These are phyloP conservation scores for Corynorhinus townsendii DNA, from an alignment of 2,113 vertebrate species.

Conservation along the genomic window DNA sequence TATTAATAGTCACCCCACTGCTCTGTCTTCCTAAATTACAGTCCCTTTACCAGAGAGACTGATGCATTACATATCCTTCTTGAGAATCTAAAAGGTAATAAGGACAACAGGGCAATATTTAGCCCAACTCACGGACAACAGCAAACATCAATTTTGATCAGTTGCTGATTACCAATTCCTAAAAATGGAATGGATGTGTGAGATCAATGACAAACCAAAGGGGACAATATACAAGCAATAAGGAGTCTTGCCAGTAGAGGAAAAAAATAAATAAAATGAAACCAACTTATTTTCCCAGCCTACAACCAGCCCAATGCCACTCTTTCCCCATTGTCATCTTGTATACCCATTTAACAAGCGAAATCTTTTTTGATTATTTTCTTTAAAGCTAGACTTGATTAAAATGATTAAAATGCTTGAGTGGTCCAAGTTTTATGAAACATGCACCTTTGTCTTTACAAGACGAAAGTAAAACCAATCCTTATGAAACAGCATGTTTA, in stretches of 20 bases:
- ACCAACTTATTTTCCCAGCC: background rate
- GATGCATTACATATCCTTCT: background rate
- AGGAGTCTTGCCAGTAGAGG: background rate
- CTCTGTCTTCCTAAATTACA: slow-evolving; percentile 1
- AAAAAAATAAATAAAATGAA: background rate
- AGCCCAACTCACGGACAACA: background rate
- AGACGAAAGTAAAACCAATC: background rate
- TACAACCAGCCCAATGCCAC: background rate
- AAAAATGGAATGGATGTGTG: background rate
- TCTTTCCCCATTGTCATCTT: background rate
- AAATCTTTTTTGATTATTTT: background rate
- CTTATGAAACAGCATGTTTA: background rate
- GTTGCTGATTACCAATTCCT: background rate
- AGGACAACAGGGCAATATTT: background rate
- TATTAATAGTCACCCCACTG: background rate
- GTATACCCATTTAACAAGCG: background rate
- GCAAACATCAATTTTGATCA: background rate
- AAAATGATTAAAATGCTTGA: background rate
- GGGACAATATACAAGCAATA: background rate
- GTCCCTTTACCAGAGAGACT: background rate
- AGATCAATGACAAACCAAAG: background rate
- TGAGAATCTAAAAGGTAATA: background rate
- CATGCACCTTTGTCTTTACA: background rate
- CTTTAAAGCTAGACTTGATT: background rate
- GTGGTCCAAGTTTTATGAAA: background rate